Evolutionary conservation across 2,888 invertebrate species (phyloP).

Genomic region (Tyria jacobaeae): DNA sequence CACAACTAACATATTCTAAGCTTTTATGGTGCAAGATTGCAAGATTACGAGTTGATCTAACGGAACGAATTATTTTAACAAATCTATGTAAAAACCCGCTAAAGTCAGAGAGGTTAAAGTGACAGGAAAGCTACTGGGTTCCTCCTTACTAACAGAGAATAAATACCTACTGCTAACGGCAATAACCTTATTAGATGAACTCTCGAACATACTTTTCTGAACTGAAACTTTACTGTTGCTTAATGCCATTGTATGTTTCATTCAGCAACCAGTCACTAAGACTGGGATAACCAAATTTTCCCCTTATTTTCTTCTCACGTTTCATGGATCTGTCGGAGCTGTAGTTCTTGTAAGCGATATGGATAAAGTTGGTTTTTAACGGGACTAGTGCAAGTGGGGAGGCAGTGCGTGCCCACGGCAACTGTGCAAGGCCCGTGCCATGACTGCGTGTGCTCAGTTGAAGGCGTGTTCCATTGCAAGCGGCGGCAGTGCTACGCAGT

Average conservation of each 20-base stretch:
- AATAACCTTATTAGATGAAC: neutral
- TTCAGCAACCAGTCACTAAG: neutral
- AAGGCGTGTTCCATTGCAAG: conserved; percentile 63
- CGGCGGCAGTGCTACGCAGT: conserved; percentile 36
- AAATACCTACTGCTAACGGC: neutral
- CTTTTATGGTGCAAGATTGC: too few species aligned
- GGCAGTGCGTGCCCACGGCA: conserved; percentile 60
- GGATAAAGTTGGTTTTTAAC: conserved; percentile 37
- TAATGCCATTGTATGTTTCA: neutral
- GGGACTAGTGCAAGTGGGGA: conserved; percentile 51
- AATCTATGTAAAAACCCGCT: too few species aligned
- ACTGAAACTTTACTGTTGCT: neutral
- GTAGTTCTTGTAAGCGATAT: conserved; percentile 9
- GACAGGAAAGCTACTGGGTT: neutral
- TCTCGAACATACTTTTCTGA: neutral
- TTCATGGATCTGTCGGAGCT: neutral
- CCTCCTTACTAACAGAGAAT: neutral
- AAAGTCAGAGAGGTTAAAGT: too few species aligned
- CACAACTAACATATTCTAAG: too few species aligned
- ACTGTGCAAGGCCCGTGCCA: conserved; percentile 59
- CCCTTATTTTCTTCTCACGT: neutral
- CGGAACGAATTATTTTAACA: too few species aligned
- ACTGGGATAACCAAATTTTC: neutral
- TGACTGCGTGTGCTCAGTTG: conserved; percentile 58
- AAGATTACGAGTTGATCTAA: too few species aligned